Base-by-base conservation (phyloP, 2,888 invertebrate species). In the Charanyca ferruginea region DNA sequence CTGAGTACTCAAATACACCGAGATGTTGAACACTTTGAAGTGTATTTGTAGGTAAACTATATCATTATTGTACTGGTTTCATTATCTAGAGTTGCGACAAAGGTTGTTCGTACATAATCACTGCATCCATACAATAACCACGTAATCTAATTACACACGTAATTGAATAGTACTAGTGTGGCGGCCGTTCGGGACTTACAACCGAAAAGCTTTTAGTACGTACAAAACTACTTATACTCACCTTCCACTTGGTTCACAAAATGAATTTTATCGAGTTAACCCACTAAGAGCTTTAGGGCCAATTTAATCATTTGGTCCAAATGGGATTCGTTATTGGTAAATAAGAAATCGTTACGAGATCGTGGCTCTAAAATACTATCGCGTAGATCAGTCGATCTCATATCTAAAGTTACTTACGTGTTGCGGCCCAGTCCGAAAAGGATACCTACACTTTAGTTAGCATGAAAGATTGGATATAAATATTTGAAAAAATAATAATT, bases 211-310 rank as follows among this genome's bases (percentile, higher is more conserved):
- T 91, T 91, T 92, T 90, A 91, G 86, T 87, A 84, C 85, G 84
- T 87, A 88, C 86, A 84, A 87, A 89, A 91, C 90, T 90, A 89
- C 88, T 88, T 85, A 86, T 81, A 87, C 83, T 80, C 78, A 83
- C 85, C 86, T 87, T 85, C 84, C 83, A 83, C 83, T 87, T 85
- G 80, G 82, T 84, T 81, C 84, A 84, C 85, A 74, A 86, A 91
- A 91, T 89, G 82, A 89, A 89, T 89, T 90, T 90, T 90, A 92
- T 92, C 84, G 84, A 86, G 86, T 92, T 90, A 89, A 80, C 85
- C 68, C 78, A 70, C 81, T 88, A 87, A 89, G 86, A 90, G 89
- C 88, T 85, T 84, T 80, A 80, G 85, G 79, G 82, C 83, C 83
- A 85, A 90, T 89, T 88, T 87, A 83, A 87, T 90, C 85, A 89